A percentile compares a stretch with the other conserved stretches of the same genome.
These are phyloP conservation scores for Ptiloglossa arizonensis DNA, from an alignment of 1,140 invertebrate species.

Conservation along the genomic window DNA sequence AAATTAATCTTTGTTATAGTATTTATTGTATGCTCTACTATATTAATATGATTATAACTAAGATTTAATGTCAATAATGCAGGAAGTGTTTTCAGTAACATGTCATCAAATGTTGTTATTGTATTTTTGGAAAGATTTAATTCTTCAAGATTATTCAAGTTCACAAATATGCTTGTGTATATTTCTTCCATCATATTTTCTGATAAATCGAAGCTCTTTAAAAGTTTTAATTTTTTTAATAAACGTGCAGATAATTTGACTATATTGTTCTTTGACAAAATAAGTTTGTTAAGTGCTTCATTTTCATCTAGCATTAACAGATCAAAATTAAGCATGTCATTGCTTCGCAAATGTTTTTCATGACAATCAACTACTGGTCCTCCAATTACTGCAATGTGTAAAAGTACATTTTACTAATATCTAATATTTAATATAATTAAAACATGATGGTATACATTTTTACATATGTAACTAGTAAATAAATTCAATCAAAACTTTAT, in stretches of 20 bases:
- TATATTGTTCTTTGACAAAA: slow-evolving; percentile 66
- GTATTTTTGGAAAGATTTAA: slow-evolving; percentile 68
- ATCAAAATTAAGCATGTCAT: slow-evolving; percentile 55
- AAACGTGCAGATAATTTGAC: slow-evolving; percentile 44
- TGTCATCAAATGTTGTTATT: slow-evolving; percentile 51
- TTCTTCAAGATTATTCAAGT: slow-evolving; percentile 55
- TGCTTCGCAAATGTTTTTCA: slow-evolving; percentile 43
- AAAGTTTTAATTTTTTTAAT: slow-evolving; percentile 44
- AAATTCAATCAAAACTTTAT: neutral
- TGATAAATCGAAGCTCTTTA: slow-evolving; percentile 68
- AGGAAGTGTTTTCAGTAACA: slow-evolving; percentile 40
- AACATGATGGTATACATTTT: neutral
- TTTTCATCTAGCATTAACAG: slow-evolving; percentile 50
- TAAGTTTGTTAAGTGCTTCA: slow-evolving; percentile 47
- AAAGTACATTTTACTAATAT: slow-evolving; percentile 25
- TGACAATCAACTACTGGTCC: slow-evolving; percentile 55
- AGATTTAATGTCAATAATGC: slow-evolving; percentile 65
- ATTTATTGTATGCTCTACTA: slow-evolving; percentile 50
- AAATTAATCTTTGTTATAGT: slow-evolving; percentile 29
- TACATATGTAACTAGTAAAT: neutral
- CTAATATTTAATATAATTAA: neutral
- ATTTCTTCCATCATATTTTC: slow-evolving; percentile 61
- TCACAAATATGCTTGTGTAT: slow-evolving; percentile 41
- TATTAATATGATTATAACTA: slow-evolving; percentile 69
- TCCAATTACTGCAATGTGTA: slow-evolving; percentile 39